Evolutionary conservation across 2,113 vertebrate species (phyloP).

Genomic region (Dinomys branickii): DNA sequence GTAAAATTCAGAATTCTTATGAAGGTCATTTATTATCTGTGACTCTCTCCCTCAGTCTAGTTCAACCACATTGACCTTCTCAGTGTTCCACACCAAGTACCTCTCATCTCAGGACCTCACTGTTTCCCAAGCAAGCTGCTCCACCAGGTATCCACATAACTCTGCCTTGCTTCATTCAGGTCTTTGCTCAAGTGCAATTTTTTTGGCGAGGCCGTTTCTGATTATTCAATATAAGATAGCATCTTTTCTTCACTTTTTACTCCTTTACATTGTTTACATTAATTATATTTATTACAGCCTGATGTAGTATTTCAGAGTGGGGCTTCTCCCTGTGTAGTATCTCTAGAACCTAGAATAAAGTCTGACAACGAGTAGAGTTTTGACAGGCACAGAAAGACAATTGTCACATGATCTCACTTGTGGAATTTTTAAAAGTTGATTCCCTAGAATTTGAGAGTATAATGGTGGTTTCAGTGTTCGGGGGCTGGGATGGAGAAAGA

Average conservation of each 20-base stretch:
- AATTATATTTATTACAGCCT: conserved; percentile 8
- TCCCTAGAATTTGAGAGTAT: neutral
- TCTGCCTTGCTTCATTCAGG: neutral
- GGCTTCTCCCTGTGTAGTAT: neutral
- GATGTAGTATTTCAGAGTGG: neutral
- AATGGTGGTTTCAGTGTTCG: neutral
- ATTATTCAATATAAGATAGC: neutral
- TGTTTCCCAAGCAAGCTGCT: neutral
- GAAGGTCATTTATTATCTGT: neutral
- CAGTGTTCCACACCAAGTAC: neutral
- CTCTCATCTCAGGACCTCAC: neutral
- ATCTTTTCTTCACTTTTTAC: conserved; percentile 35
- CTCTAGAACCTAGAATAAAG: neutral
- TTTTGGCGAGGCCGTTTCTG: neutral
- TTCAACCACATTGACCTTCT: neutral
- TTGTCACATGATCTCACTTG: neutral
- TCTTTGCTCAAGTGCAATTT: neutral
- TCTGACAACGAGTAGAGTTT: neutral
- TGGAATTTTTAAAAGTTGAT: neutral
- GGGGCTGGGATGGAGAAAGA: neutral
- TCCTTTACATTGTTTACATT: neutral
- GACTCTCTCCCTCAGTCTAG: neutral
- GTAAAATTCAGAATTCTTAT: conserved; percentile 36
- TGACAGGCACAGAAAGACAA: neutral
- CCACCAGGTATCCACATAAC: neutral